These are phyloP conservation scores for Lacanobia wlatinum DNA, from an alignment of 2,888 invertebrate genomes.

Conservation along the genomic window DNA sequence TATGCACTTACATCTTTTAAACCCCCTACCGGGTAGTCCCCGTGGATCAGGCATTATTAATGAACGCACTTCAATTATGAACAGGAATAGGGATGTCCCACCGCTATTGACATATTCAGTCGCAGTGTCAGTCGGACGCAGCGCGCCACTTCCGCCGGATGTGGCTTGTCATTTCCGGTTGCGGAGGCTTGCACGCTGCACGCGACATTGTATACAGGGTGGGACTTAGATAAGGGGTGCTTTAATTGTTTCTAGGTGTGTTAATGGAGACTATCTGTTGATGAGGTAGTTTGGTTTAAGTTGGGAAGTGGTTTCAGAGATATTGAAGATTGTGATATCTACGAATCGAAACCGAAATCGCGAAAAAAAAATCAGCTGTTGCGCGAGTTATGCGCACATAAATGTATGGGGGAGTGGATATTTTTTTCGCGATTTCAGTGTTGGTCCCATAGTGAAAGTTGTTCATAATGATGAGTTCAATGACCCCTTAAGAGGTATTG, in stretches of 20 bases:
- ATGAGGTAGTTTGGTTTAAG: conserved; percentile 9
- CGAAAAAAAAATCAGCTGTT: too few species aligned
- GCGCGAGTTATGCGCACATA: too few species aligned
- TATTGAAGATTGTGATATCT: too few species aligned
- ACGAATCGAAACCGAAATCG: too few species aligned
- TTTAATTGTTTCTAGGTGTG: conserved; percentile 54
- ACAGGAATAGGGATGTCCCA: conserved; percentile 55
- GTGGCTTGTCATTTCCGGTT: conserved; percentile 71
- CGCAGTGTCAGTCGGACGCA: conserved; percentile 63
- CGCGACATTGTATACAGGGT: conserved; percentile 62
- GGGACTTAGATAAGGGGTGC: conserved; percentile 40
- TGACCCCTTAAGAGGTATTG: too few species aligned
- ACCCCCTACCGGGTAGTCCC: background rate
- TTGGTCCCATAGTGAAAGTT: too few species aligned
- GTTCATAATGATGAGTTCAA: too few species aligned
- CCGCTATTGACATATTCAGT: conserved; percentile 67
- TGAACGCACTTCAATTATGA: conserved; percentile 46
- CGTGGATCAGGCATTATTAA: conserved; percentile 25
- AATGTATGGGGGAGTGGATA: too few species aligned
- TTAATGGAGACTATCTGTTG: conserved; percentile 29
- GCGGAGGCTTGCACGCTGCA: conserved; percentile 66
- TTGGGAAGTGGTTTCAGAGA: background rate
- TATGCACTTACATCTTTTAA: background rate
- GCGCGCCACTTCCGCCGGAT: conserved; percentile 77
- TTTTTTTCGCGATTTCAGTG: too few species aligned